These are phyloP conservation scores for Struthidea cinerea DNA, from an alignment of 2,113 vertebrate species.

Conservation along the genomic window DNA sequence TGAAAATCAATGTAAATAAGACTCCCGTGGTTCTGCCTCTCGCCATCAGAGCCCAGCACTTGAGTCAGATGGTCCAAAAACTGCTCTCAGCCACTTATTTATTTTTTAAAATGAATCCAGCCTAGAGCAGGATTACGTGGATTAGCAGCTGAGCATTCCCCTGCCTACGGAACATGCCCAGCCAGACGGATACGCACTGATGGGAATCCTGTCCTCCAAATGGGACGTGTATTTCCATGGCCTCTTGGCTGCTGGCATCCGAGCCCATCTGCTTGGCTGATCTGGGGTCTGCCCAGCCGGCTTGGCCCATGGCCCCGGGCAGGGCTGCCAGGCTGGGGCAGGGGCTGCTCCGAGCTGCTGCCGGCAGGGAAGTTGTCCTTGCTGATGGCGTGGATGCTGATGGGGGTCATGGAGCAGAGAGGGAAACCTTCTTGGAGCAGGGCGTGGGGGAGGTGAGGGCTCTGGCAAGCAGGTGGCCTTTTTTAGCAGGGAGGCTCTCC, in stretches of 20 bases:
- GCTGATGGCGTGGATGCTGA: neutral
- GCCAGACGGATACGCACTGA: neutral
- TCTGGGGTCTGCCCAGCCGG: neutral
- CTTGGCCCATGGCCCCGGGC: neutral
- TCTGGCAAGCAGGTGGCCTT: neutral
- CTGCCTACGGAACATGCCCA: neutral
- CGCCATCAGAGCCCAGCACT: neutral
- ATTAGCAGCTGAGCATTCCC: constrained; percentile 44
- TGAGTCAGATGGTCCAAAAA: constrained; percentile 28
- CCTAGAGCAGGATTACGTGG: constrained; percentile 36
- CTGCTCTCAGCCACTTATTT: constrained; percentile 26
- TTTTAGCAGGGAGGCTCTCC: neutral
- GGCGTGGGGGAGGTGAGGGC: neutral
- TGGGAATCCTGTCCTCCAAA: constrained; percentile 19
- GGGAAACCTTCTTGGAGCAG: neutral
- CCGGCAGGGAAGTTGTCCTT: neutral
- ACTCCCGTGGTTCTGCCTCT: neutral
- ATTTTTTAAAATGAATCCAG: constrained; percentile 29
- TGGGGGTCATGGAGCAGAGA: neutral
- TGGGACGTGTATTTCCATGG: neutral
- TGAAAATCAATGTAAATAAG: constrained; percentile 38
- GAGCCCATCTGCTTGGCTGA: neutral
- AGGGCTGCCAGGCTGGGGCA: neutral
- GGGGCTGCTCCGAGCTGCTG: neutral
- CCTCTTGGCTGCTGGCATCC: constrained; percentile 26